phyloP scores from a whole-genome alignment of 2,888 invertebrate species.

The Trilocha varians region DNA sequence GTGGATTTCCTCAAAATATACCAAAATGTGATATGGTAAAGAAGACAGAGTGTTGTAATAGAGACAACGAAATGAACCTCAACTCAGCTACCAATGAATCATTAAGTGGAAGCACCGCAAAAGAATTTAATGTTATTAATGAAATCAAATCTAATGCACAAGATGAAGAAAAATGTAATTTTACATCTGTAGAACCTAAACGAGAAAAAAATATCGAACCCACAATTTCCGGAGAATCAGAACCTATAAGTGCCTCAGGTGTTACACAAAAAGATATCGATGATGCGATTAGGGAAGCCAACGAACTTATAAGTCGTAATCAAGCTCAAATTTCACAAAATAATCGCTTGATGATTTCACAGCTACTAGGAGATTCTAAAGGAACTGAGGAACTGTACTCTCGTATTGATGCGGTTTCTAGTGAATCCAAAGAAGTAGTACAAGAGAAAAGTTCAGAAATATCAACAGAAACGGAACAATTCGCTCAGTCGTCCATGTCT shows the following conservation, averaged over 20 bases:
- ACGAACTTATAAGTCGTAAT: slow-evolving; percentile 14
- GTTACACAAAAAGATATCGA: slow-evolving; percentile 12
- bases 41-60: neutral
- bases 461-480: neutral
- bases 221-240: slow-evolving; percentile 9
- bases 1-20: slow-evolving; percentile 8
- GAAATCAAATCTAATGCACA: no score
- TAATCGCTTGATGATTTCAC: slow-evolving; percentile 27
- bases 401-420: slow-evolving; percentile 12
- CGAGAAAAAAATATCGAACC: neutral
- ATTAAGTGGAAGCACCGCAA: no score
- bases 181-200: no score
- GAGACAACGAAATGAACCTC: neutral
- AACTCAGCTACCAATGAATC: no score
- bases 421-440: slow-evolving; percentile 15
- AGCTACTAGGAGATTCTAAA: slow-evolving; percentile 19
- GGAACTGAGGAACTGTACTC: slow-evolving; percentile 9
- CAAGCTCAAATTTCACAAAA: slow-evolving; percentile 22
- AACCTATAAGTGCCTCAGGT: slow-evolving; percentile 6
- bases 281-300: slow-evolving; percentile 13
- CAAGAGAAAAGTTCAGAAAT: neutral
- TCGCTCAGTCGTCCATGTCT: neutral
- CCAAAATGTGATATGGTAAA: neutral
- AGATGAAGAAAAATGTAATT: no score
- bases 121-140: no score